phyloP scores from a whole-genome alignment of 2,888 invertebrate genomes.

The Xestia sexstrigata region DNA sequence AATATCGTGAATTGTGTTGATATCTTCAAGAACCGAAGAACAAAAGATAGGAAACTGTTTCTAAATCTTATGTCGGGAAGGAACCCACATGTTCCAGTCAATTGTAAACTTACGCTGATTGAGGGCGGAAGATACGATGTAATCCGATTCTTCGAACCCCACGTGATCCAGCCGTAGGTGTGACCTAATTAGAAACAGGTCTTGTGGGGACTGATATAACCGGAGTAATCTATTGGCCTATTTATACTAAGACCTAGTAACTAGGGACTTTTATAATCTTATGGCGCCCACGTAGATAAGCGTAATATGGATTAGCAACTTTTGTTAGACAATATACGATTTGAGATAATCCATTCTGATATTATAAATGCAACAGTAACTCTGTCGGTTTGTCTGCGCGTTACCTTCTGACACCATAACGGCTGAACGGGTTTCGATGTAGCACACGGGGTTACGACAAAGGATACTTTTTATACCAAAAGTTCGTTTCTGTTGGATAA shows the following conservation, averaged over 20 bases:
- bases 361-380: background rate
- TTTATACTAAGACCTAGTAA: conserved; percentile 9
- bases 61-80: background rate
- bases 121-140: conserved; percentile 3
- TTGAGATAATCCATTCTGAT: background rate
- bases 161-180: conserved; percentile 1
- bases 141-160: conserved; percentile 24
- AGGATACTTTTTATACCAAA: background rate
- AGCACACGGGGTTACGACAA: background rate
- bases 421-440: background rate
- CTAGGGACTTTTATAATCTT: background rate
- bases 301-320: background rate
- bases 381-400: background rate
- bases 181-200: conserved; percentile 21
- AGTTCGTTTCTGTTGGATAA: background rate
- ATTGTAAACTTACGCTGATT: conserved; percentile 11
- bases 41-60: background rate
- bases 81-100: background rate
- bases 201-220: conserved; percentile 1
- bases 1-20: background rate
- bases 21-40: background rate
- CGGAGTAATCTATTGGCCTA: conserved; percentile 5
- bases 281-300: background rate
- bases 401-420: background rate
- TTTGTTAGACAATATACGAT: background rate